Conservation (phyloP, 2,797 vertebrate genomes). For the Loris lydekkerianus region DNA sequence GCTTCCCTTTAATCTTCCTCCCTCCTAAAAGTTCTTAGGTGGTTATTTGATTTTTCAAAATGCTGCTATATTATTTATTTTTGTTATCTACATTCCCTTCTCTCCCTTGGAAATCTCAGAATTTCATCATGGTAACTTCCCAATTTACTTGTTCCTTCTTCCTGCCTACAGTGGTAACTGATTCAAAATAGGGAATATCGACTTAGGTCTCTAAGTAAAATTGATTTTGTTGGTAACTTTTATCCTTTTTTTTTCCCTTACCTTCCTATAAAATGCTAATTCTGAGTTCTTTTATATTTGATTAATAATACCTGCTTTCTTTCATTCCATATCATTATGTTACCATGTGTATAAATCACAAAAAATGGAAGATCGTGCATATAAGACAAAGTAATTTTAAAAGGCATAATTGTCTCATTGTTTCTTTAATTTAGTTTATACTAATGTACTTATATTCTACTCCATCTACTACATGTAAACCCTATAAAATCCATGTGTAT, state of each 20-base stretch:
- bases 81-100: not conserved
- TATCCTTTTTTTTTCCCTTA: not conserved
- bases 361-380: not conserved
- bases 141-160: not conserved
- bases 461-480: not conserved
- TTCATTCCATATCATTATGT: not conserved
- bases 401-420: not conserved
- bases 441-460: not conserved
- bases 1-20: not conserved
- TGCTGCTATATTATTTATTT: not conserved
- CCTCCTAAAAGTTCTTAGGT: not conserved
- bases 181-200: not conserved
- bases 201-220: not conserved
- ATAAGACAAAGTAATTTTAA: not conserved
- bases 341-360: not conserved
- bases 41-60: not conserved
- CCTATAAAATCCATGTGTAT: not conserved
- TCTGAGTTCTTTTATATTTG: not conserved
- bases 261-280: not conserved
- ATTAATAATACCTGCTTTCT: not conserved
- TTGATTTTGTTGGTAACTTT: slow-evolving; percentile 1
- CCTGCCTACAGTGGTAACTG: not conserved
- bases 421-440: slow-evolving; percentile 23
- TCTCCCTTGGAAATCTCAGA: not conserved
- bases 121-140: not conserved